Evolutionary conservation across 2,113 vertebrate species (phyloP).

Genomic region (Tonatia bakeri): DNA sequence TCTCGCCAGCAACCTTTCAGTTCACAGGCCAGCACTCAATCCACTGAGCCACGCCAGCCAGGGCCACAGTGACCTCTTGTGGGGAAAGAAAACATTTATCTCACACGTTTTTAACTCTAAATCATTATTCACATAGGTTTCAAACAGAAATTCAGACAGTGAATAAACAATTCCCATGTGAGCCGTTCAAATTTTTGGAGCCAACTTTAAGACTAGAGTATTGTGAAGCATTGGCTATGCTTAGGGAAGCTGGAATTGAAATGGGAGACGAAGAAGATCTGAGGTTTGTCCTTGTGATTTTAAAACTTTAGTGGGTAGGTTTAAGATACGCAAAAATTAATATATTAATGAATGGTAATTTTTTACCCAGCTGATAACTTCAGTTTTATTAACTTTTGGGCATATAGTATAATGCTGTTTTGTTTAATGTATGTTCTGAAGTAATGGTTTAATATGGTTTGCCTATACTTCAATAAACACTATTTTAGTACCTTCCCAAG

Average conservation of each 20-base stretch:
- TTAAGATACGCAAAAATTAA: background rate
- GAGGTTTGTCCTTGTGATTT: conserved; percentile 83
- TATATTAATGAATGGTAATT: background rate
- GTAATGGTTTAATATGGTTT: background rate
- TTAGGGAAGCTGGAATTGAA: conserved; percentile 93
- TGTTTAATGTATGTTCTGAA: background rate
- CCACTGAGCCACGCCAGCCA: too few relatives aligned
- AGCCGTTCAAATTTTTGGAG: conserved; percentile 98
- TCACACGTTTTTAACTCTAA: conserved; percentile 31
- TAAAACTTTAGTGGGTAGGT: conserved; percentile 5
- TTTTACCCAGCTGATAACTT: conserved; percentile 12
- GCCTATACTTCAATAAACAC: background rate
- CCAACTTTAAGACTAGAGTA: conserved; percentile 96
- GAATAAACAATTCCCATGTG: conserved; percentile 93
- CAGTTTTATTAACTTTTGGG: conserved; percentile 13
- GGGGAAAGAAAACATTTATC: conserved; percentile 42
- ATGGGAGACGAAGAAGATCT: conserved; percentile 99
- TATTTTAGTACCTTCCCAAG: background rate
- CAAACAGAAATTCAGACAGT: conserved; percentile 97
- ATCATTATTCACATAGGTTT: conserved; percentile 81
- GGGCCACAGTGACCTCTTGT: conserved; percentile 78
- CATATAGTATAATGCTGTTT: background rate
- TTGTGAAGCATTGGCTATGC: conserved; percentile 92
- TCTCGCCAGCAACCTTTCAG: too few relatives aligned
- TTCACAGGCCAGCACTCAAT: too few relatives aligned